Base-by-base conservation (phyloP, 1,140 invertebrate species). In the Oscheius sp. region DNA sequence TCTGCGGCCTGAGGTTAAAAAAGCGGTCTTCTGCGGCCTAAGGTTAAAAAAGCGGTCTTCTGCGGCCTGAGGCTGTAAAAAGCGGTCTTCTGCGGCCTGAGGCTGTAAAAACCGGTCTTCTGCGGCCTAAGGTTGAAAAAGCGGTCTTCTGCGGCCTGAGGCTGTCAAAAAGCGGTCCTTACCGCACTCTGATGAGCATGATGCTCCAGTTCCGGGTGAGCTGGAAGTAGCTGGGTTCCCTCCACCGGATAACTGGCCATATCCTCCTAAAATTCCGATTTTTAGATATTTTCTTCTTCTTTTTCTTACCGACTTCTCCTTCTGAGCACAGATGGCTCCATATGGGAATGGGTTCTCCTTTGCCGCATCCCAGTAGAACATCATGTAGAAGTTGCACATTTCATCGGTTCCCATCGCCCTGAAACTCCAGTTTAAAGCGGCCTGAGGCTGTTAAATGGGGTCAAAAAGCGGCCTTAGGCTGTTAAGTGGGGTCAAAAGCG, bases 331-430 rank as follows among this genome's bases (percentile, higher is more conserved):
- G 29, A 68, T 68, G 18, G 55, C 79, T n/a, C 83, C 83, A 61
- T 82, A 74, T 42, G 81, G 79, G 68, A 85, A 83, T 52, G 83
- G 82, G 76, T 83, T 75, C 13, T 73, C 42, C 18, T 49, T 61
- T 46, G 78, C 59, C 3, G 76, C 80, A 35, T 80, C 75, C 26
- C 80, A 69, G 46, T 81, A 84, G 76, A 76, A 86, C 84, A 85
- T 85, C 67, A 82, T 78, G 73, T 84, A 82, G 77, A 86, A 86
- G 70, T 85, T 85, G 72, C 80, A 84, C 84, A 84, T 83, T 68
- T 86, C 82, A 67, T 84, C 76, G 32, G 75, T 76, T 18, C 79
- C 77, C 76, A 80, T 81, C 32, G 59, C 42, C 38, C 79, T 79
- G 66, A 62, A 79, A 80, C 3, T 23, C 26, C 0, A 62, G 15